Evolutionary conservation across 2,797 vertebrate genomes (phyloP).

Genomic region (Echeneis naucrates): DNA sequence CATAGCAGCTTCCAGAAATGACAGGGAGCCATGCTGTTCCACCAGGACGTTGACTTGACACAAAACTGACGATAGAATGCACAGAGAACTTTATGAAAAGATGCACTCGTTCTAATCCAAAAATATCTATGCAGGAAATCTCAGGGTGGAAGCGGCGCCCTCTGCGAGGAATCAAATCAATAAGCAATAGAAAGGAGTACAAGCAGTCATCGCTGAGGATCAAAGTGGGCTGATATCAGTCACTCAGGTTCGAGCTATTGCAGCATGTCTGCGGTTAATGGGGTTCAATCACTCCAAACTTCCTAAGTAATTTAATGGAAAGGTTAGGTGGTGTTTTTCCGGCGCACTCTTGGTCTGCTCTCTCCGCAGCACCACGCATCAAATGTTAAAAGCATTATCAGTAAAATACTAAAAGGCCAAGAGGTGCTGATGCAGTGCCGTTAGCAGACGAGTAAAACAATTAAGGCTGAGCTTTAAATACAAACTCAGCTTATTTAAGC

Average conservation of each 20-base stretch:
- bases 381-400: slow-evolving; percentile 73
- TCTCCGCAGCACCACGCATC: slow-evolving; percentile 56
- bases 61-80: neutral
- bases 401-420: slow-evolving; percentile 68
- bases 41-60: no score
- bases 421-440: slow-evolving; percentile 73
- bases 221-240: slow-evolving; percentile 51
- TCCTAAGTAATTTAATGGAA: slow-evolving; percentile 78
- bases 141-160: slow-evolving; percentile 7
- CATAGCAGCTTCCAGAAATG: neutral
- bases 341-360: slow-evolving; percentile 55
- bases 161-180: slow-evolving; percentile 70
- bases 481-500: slow-evolving; percentile 72
- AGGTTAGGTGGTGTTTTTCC: slow-evolving; percentile 61
- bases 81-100: neutral
- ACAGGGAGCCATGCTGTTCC: no score
- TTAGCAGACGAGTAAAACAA: slow-evolving; percentile 74
- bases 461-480: slow-evolving; percentile 75
- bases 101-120: slow-evolving; percentile 1
- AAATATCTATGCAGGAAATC: slow-evolving; percentile 15
- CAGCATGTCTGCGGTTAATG: slow-evolving; percentile 82
- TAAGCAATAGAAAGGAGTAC: slow-evolving; percentile 69
- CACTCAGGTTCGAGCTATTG: slow-evolving; percentile 82
- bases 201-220: slow-evolving; percentile 54
- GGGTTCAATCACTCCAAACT: slow-evolving; percentile 79